These are phyloP conservation scores for Maccullochella peelii DNA, from an alignment of 2,113 vertebrate genomes.

Conservation along the genomic window DNA sequence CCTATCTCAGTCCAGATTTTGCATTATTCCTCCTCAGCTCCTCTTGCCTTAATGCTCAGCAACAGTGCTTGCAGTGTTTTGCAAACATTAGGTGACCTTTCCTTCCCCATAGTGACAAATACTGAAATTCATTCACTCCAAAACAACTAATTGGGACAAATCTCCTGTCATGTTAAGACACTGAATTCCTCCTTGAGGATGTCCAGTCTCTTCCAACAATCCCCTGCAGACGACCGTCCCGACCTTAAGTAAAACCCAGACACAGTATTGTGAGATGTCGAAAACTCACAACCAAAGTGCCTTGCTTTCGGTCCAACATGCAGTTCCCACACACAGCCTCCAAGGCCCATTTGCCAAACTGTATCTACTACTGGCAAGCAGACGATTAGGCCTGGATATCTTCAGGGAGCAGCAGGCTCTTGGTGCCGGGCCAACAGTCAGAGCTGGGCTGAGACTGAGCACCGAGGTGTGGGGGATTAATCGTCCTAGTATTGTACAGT, in stretches of 20 bases:
- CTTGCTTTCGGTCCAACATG: neutral
- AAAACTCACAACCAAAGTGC: slow-evolving; percentile 31
- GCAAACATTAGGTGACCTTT: slow-evolving; percentile 18
- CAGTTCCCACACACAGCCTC: slow-evolving; percentile 40
- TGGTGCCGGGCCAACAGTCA: slow-evolving; percentile 54
- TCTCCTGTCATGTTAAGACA: slow-evolving; percentile 1
- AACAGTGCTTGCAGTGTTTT: neutral
- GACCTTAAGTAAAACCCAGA: slow-evolving; percentile 7
- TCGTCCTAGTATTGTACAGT: neutral
- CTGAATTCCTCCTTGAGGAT: neutral
- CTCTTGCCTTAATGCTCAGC: neutral
- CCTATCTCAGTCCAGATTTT: neutral
- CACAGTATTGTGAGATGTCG: slow-evolving; percentile 3
- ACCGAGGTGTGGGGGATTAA: slow-evolving; percentile 10
- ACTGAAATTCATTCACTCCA: slow-evolving; percentile 9
- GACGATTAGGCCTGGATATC: slow-evolving; percentile 52
- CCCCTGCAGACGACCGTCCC: neutral
- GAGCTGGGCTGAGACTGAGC: slow-evolving; percentile 25
- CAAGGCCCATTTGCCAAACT: slow-evolving; percentile 45
- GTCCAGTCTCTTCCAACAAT: slow-evolving; percentile 8
- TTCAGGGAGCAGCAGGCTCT: slow-evolving; percentile 45
- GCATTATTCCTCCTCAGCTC: neutral
- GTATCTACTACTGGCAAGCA: slow-evolving; percentile 49
- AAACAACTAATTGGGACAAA: slow-evolving; percentile 26
- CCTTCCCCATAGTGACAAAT: neutral